Evolutionary conservation across 2,113 vertebrate species (phyloP), one percentile per base, ranked within the genome.

Genomic region (Sphaerodactylus townsendi): DNA sequence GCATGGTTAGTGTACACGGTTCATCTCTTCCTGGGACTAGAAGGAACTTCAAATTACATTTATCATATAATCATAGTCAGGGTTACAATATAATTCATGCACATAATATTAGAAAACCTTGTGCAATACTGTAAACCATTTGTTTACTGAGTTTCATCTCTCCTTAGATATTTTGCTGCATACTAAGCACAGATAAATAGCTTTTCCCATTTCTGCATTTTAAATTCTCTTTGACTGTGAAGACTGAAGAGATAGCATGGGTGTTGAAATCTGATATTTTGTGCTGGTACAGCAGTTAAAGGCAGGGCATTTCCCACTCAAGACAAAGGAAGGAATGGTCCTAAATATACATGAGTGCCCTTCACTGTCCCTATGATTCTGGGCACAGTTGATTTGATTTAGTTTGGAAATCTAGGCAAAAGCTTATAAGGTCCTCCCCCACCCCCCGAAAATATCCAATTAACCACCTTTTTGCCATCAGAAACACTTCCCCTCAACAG

Each of bases 281-380:
- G 65, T 81, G 79, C 41, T 35, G 41, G 46, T 41, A 37, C 19
- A 48, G 44, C 48, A 86, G 65, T 68, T 83, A n/a, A 70, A 78
- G 65, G 80, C 4, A 1, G 21, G 15, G 25, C 19, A 30, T 83
- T 0, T 62, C 76, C 76, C 25, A 10, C 11, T 68, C 19, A 25
- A 35, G 14, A 46, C 62, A 50, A 83, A 39, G 19, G 64, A 6
- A 41, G 21, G 23, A n/a, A 50, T n/a, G 14, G 15, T 8, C 15
- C 8, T 62, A 0, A 35, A 62, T 28, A 19, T 83, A 79, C 17
- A 28, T 0, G 0, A 46, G 35, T 37, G 21, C 6, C 50, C 1
- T 71, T 23, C 25, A 21, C 74, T 72, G 37, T 1, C 5, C 65
- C 84, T 85, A 10, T 9, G 6, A 6, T 75, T 23, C 7, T 83